Conservation (phyloP, 2,888 invertebrate genomes). For the Acrobasis repandana region DNA sequence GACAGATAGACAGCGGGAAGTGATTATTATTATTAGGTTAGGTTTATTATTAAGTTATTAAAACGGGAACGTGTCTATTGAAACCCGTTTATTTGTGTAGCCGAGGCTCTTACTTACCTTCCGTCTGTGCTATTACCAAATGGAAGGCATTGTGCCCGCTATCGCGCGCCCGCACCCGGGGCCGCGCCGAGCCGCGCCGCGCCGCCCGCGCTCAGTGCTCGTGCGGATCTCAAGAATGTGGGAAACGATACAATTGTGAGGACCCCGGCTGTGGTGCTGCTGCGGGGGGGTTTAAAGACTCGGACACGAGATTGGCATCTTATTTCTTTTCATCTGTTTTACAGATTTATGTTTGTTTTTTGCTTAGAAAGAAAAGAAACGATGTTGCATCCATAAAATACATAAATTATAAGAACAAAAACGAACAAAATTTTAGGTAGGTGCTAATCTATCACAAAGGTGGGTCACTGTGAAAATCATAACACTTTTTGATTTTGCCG, state of each 20-base stretch:
- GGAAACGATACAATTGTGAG: not conserved
- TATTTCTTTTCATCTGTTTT: not conserved
- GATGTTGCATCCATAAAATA: too few species aligned
- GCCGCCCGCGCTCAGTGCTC: not conserved
- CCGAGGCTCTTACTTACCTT: not conserved
- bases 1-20: too few species aligned
- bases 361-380: too few species aligned
- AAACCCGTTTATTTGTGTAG: not conserved
- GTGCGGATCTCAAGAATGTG: not conserved
- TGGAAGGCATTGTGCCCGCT: constrained; percentile 12
- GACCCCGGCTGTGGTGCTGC: not conserved
- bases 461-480: too few species aligned
- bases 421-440: too few species aligned
- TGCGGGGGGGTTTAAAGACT: not conserved
- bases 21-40: too few species aligned
- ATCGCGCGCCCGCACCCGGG: constrained; percentile 1
- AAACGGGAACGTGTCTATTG: not conserved
- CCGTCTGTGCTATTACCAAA: constrained; percentile 13
- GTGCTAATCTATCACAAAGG: too few species aligned
- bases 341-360: not conserved
- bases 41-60: too few species aligned
- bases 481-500: too few species aligned
- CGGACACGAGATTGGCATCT: not conserved
- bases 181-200: not conserved
- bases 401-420: too few species aligned